Conservation (phyloP, 2,797 vertebrate genomes). For the Cuculus canorus region DNA sequence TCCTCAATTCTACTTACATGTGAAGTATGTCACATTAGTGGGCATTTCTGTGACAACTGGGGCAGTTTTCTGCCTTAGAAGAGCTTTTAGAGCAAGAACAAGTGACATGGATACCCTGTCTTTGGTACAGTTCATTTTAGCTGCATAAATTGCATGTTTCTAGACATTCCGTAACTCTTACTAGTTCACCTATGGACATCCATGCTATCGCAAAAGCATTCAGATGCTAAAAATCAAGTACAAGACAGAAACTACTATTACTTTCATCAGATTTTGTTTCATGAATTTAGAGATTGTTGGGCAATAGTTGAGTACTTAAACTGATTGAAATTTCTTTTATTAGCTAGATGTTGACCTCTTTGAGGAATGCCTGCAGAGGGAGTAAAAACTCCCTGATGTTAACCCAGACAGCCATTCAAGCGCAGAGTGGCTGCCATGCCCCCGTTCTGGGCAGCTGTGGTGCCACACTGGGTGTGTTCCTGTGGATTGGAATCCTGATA, state of each 20-base stretch:
- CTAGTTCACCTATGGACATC: not conserved
- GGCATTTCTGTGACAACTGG: not conserved
- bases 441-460: rapidly evolving
- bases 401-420: not conserved
- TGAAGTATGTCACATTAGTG: not conserved
- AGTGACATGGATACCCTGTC: not conserved
- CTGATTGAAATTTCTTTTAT: not conserved
- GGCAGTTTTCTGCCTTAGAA: not conserved
- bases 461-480: not conserved
- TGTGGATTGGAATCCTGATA: not conserved
- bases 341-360: not conserved
- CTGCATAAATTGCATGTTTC: not conserved
- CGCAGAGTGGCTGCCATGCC: too few relatives aligned
- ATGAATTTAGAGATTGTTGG: not conserved
- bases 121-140: not conserved
- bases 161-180: not conserved
- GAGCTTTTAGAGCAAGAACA: not conserved
- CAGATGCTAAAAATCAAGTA: not conserved
- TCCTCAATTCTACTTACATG: not conserved
- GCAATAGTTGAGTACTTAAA: not conserved
- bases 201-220: not conserved
- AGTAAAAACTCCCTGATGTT: not conserved
- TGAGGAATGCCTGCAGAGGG: not conserved
- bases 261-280: not conserved
- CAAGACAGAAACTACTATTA: not conserved